Base-by-base conservation (phyloP, 2,113 vertebrate genomes). In the Himantopus leucocephalus region DNA sequence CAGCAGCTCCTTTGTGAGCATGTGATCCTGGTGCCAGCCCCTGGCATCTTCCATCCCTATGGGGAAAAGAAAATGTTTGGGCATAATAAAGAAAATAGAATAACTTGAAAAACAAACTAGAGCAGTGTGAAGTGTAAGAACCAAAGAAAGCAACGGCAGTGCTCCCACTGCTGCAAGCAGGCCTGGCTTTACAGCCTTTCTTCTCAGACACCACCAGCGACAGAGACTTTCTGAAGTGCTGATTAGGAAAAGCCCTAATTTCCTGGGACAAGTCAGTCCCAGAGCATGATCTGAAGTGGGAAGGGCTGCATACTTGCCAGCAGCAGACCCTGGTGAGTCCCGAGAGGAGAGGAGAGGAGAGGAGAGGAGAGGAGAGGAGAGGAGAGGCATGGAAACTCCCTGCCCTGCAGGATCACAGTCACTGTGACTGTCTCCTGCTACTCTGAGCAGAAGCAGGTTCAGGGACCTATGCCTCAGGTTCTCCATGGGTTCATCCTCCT, bases 11-110 rank as follows among this genome's bases (percentile, higher is more conserved):
- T 64, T 41, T 78, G 34, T 37, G 48, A 53, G 8, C 10, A 7
- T 55, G 67, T 50, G 91, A 35, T 70, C 37, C 17, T 83, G 45
- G n/a, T 83, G 73, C 91, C 67, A 79, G 37, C 27, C 86, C 66
- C 73, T 79, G 87, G 91, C 94, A 88, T 75, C 72, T 59, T 43
- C 77, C 55, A 24, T 59, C 82, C 62, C 91, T 64, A 32, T 75
- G 82, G 91, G 87, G 82, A 83, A 93, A 90, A 79, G 82, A 79
- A 87, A 93, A 95, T 93, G 67, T 95, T 95, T 90, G 83, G 87
- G 87, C 55, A 87, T 55, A 83, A 79, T 17, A 79, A 84, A 90
- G 84, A 83, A 90, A 93, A 83, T 8, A 87, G 56, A 93, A 87
- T 70, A 70, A 90, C 82, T 87, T 70, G 82, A 64, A 93, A 95